These are phyloP conservation scores for Calycopis cecrops DNA, from an alignment of 1,140 invertebrate genomes.

Conservation along the genomic window DNA sequence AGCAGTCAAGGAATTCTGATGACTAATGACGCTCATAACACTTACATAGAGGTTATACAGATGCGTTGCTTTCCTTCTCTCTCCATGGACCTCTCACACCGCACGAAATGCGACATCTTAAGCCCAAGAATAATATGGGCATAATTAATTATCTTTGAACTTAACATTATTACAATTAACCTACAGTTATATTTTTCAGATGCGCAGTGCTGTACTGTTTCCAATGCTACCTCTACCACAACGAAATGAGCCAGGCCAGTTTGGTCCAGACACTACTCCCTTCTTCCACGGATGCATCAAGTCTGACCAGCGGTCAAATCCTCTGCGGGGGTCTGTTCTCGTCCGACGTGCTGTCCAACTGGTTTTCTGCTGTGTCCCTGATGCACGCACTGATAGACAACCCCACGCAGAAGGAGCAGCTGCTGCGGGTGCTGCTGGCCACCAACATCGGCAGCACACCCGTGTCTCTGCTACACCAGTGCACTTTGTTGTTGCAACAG, in stretches of 20 bases:
- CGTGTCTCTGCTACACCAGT: conserved; percentile 92
- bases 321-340: conserved; percentile 95
- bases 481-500: conserved; percentile 88
- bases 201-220: conserved; percentile 98
- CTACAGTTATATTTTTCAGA: conserved; percentile 36
- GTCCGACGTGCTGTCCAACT: conserved; percentile 94
- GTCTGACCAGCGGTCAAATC: conserved; percentile 89
- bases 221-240: conserved; percentile 96
- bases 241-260: conserved; percentile 90
- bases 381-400: conserved; percentile 95
- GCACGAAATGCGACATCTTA: too few relatives aligned
- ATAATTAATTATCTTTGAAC: not conserved
- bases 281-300: conserved; percentile 83
- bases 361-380: conserved; percentile 95
- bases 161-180: too few relatives aligned
- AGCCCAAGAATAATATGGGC: too few relatives aligned
- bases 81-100: too few relatives aligned
- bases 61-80: too few relatives aligned
- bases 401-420: conserved; percentile 90
- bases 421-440: conserved; percentile 94
- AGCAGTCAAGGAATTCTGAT: too few relatives aligned
- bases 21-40: too few relatives aligned
- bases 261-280: conserved; percentile 95
- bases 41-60: too few relatives aligned
- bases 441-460: conserved; percentile 89